A percentile compares a stretch with the other conserved stretches of the same genome.
Evolutionary conservation across 2,797 vertebrate genomes (phyloP).

Genomic region (Dipus sagitta): DNA sequence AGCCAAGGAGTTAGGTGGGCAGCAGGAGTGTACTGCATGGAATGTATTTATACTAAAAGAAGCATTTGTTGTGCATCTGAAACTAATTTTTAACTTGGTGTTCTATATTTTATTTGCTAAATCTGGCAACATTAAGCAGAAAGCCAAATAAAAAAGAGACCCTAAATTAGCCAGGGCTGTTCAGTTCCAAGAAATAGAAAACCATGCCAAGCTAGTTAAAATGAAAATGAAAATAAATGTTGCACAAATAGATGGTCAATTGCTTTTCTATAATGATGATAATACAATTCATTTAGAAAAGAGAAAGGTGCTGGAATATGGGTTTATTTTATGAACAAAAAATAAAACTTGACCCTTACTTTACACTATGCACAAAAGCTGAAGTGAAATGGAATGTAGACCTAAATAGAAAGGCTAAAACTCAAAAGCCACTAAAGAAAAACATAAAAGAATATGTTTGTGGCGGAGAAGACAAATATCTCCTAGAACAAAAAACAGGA

Average conservation of each 20-base stretch:
- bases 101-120: not conserved
- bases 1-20: not conserved
- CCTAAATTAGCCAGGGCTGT: not conserved
- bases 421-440: not conserved
- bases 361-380: not conserved
- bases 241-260: constrained; percentile 12
- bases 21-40: not conserved
- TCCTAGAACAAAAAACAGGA: not conserved
- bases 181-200: constrained; percentile 39
- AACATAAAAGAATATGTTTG: not conserved
- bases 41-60: constrained; percentile 8
- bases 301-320: not conserved
- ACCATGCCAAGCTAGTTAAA: not conserved
- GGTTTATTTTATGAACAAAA: not conserved
- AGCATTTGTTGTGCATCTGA: not conserved
- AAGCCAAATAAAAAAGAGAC: not conserved
- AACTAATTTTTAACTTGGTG: constrained; percentile 17
- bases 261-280: not conserved
- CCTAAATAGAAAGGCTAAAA: not conserved
- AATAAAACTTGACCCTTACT: not conserved
- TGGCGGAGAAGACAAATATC: not conserved
- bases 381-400: not conserved
- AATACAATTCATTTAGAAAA: not conserved
- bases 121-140: not conserved
- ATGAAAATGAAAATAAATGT: constrained; percentile 46